Base-by-base conservation (phyloP, 2,888 invertebrate species). In the Heliconius charithonia region DNA sequence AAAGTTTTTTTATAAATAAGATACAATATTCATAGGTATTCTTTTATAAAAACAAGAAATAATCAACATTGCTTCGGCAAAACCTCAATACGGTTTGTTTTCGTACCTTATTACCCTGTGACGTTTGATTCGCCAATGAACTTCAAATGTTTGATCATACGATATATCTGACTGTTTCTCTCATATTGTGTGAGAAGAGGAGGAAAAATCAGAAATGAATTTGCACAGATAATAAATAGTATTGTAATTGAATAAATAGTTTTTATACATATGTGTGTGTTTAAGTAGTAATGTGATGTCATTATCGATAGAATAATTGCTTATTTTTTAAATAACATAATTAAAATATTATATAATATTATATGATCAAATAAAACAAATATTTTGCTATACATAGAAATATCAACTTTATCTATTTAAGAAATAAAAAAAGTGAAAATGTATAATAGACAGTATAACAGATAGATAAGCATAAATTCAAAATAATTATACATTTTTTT, bases 111-210 rank as follows among this genome's bases (percentile, higher is more conserved):
- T 56, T 67, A 62, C 37, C 72, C 75, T 87, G 89, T 92, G 91
- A 92, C 91, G 88, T 90, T 88, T 84, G 83, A 83, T 83, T 85
- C 85, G 81, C 88, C 89, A 89, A 91, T 89, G 85, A 87, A 86
- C 87, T 82, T 88, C 85, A 86, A 78, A 85, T 89, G 91, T 89
- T 87, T 87, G 88, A 94, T 94, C 94, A 89, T 94, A 94, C 93
- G 94, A 94, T 94, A 87, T 25, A 82, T 82, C 87, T 82, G 67
- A 90, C 91, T 85, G 87, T 63, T 83, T 91, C 84, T 12, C 80
- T 75, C 88, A 10, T 77, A 59, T 71, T 78, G 25, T 83, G 83
- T 84, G 79, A 72, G 27, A 3, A 9, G 37, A 6, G 89, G 78
- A 78, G 62, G 87, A 92, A 82, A 83, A 85, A 83, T 91, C 90